Evolutionary conservation across 2,888 invertebrate genomes (phyloP).

Genomic region (Agonopterix heracliana): DNA sequence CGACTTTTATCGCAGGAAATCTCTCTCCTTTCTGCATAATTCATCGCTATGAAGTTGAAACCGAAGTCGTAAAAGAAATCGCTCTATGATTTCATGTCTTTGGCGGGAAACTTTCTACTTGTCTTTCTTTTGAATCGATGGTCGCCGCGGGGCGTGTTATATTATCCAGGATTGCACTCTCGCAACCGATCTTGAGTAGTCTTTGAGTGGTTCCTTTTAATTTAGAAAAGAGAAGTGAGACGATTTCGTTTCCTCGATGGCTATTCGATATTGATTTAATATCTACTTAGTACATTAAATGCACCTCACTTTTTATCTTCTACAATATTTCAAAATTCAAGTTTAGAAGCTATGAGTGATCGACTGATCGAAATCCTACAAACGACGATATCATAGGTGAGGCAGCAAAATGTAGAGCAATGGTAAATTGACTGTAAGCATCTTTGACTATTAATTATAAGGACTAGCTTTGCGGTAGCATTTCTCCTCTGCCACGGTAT

Average conservation of each 20-base stretch:
- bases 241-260: background rate
- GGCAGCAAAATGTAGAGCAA: too few species aligned
- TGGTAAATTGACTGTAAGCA: too few species aligned
- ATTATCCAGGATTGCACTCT: conserved; percentile 36
- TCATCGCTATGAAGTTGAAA: conserved; percentile 75
- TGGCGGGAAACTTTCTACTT: conserved; percentile 65
- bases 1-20: conserved; percentile 73
- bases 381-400: too few species aligned
- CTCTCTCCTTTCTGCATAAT: conserved; percentile 74
- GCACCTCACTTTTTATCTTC: too few species aligned
- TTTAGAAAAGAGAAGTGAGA: background rate
- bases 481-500: too few species aligned
- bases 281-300: background rate
- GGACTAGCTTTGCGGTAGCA: too few species aligned
- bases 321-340: too few species aligned
- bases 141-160: conserved; percentile 40
- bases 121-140: conserved; percentile 62
- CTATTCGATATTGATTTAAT: background rate
- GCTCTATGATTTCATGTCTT: conserved; percentile 75
- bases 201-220: conserved; percentile 14
- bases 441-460: too few species aligned
- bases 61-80: conserved; percentile 76
- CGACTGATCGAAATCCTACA: too few species aligned
- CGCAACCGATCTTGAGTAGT: conserved; percentile 8
- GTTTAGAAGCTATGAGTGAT: too few species aligned